Evolutionary conservation across 2,113 vertebrate species (phyloP), one percentile per base, ranked within the genome.

Genomic region (Oreocharis arfaki): DNA sequence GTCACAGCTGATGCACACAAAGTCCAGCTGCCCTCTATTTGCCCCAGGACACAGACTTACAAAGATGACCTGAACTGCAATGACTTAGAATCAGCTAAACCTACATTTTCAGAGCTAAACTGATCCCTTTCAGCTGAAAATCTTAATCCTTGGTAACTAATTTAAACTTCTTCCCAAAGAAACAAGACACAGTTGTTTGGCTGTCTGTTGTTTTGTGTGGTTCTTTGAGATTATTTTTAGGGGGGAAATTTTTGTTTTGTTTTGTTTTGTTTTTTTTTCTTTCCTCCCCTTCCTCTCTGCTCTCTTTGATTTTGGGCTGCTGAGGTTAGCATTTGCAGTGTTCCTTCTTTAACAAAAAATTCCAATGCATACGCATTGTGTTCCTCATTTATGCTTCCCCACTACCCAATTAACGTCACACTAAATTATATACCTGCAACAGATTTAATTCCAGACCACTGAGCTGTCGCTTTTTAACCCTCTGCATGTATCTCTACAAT

Each of bases 391-490:
- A 97, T 97, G 95, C 90, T 92, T 97, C 89, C 69, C 94, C 90
- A 87, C 93, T 89, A 95, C 90, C 91, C 95, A 97, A 96, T 97
- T 97, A 97, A 96, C 3, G 63, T 96, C 96, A 95, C 83, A 96
- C 77, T 96, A 97, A 97, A 96, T 97, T 97, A 96, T 91, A 90
- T 89, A 96, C 91, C 94, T 96, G 85, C 74, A 97, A 95, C 60
- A 91, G 83, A 93, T 97, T 93, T 96, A 96, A 97, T 96, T 97
- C 95, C 93, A 95, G 91, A 92, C 86, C 87, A 95, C 87, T 89
- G 90, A 96, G 93, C 90, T 96, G 87, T 91, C 14, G 3, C 60
- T 95, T 96, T 96, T 93, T 91, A 94, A 96, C 89, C 85, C 88
- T 93, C 79, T 96, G 84, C 84, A 67, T 91, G 64, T 81, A 85